Conservation (phyloP, 2,113 vertebrate genomes). For the Myocastor coypus region DNA sequence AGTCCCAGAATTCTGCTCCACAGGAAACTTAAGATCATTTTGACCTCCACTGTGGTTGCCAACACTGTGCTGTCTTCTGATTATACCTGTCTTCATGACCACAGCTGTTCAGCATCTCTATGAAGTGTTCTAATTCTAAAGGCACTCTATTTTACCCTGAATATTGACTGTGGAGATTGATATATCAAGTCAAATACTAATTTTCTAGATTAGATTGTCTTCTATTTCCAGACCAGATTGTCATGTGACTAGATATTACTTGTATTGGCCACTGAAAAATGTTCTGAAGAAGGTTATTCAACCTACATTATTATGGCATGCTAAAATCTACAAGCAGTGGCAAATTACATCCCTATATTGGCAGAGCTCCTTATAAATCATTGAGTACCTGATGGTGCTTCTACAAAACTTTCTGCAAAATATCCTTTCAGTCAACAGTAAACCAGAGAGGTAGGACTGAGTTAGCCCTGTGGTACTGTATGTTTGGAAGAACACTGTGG, state of each 20-base stretch:
- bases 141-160: not conserved
- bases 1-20: not conserved
- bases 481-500: conserved; percentile 97
- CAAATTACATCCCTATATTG: conserved; percentile 87
- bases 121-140: not conserved
- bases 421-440: conserved; percentile 94
- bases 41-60: not conserved
- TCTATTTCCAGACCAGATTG: conserved; percentile 90
- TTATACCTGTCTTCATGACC: not conserved
- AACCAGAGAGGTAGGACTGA: conserved; percentile 91
- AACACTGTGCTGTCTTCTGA: not conserved
- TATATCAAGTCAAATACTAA: not conserved
- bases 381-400: conserved; percentile 91
- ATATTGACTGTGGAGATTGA: not conserved
- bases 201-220: not conserved
- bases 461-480: conserved; percentile 94
- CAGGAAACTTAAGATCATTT: not conserved
- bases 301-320: conserved; percentile 91
- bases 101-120: not conserved
- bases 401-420: conserved; percentile 92
- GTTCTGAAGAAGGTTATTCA: conserved; percentile 91
- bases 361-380: conserved; percentile 90
- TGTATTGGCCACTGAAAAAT: conserved; percentile 93
- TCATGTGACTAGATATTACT: conserved; percentile 90
- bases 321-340: conserved; percentile 89